Evolutionary conservation across 92 coral and sea anemone species (phyloP).

Genomic region (Phenganax marumi): DNA sequence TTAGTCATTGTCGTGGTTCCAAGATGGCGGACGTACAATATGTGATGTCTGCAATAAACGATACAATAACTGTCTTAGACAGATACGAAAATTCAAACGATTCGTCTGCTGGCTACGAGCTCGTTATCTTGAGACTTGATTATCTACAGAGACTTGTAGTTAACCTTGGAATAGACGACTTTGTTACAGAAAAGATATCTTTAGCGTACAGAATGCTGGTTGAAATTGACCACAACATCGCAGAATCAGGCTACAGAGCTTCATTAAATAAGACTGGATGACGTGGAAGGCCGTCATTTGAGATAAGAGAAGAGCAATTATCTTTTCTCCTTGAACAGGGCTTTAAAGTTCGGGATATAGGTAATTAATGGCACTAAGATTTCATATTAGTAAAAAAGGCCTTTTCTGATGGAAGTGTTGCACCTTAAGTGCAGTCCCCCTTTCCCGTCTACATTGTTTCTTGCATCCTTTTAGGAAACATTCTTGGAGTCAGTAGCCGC

Average conservation of each 20-base stretch:
- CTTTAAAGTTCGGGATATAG: slow-evolving; percentile 23
- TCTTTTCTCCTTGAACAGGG: slow-evolving; percentile 42
- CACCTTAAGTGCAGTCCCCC: too few relatives aligned
- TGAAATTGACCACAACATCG: slow-evolving; percentile 30
- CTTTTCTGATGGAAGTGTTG: too few relatives aligned
- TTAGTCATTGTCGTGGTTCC: background rate
- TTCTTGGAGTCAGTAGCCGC: slow-evolving; percentile 35
- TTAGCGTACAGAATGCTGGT: slow-evolving; percentile 48
- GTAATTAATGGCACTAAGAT: too few relatives aligned
- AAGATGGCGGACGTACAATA: slow-evolving; percentile 32
- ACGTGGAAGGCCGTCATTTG: slow-evolving; percentile 48
- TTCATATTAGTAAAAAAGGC: too few relatives aligned
- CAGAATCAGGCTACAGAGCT: slow-evolving; percentile 10
- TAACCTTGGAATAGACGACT: slow-evolving; percentile 46
- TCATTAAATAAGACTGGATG: slow-evolving; percentile 20
- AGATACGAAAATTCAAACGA: slow-evolving; percentile 34
- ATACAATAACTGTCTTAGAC: slow-evolving; percentile 38
- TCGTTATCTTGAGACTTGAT: slow-evolving; percentile 43
- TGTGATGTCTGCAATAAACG: slow-evolving; percentile 28
- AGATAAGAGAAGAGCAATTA: slow-evolving; percentile 41
- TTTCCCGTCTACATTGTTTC: too few relatives aligned
- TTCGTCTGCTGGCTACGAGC: slow-evolving; percentile 44
- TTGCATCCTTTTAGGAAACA: too few relatives aligned
- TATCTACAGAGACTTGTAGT: slow-evolving; percentile 52
- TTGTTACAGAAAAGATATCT: slow-evolving; percentile 47